Evolutionary conservation across 2,888 invertebrate genomes (phyloP).

Genomic region (Disparrhopalites patrizii): DNA sequence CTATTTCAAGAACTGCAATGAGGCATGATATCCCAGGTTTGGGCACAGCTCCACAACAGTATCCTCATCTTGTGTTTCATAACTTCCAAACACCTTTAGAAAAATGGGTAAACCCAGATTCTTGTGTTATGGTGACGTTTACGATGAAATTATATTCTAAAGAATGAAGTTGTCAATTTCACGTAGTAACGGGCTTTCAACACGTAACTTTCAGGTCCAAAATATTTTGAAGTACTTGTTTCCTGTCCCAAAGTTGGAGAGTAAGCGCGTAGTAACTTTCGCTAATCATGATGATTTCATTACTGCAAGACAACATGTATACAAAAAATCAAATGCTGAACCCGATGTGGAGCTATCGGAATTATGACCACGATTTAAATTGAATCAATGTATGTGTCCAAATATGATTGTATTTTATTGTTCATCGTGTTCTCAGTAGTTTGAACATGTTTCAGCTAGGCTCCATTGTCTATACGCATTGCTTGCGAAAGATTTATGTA

Average conservation of each 20-base stretch:
- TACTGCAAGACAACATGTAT: slow-evolving; percentile 91
- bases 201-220: slow-evolving; percentile 33
- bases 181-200: too few relatives aligned
- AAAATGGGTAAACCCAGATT: slow-evolving; percentile 60
- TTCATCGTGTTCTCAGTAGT: neutral
- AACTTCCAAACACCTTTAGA: slow-evolving; percentile 89
- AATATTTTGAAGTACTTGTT: slow-evolving; percentile 63
- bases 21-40: slow-evolving; percentile 95
- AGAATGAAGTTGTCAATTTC: too few relatives aligned
- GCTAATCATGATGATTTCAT: slow-evolving; percentile 95
- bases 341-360: slow-evolving; percentile 80
- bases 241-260: slow-evolving; percentile 82
- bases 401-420: neutral
- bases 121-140: neutral
- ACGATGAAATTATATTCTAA: neutral
- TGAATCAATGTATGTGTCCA: slow-evolving; percentile 64
- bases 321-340: slow-evolving; percentile 67
- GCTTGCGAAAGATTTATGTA: too few relatives aligned
- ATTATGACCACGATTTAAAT: slow-evolving; percentile 92
- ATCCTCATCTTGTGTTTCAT: slow-evolving; percentile 93
- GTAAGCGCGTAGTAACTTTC: slow-evolving; percentile 87
- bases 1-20: slow-evolving; percentile 91
- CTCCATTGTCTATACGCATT: too few relatives aligned
- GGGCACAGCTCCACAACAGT: slow-evolving; percentile 93
- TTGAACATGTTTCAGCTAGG: too few relatives aligned